Evolutionary conservation across 2,113 vertebrate species (phyloP).

Genomic region (Apodemus sylvaticus): DNA sequence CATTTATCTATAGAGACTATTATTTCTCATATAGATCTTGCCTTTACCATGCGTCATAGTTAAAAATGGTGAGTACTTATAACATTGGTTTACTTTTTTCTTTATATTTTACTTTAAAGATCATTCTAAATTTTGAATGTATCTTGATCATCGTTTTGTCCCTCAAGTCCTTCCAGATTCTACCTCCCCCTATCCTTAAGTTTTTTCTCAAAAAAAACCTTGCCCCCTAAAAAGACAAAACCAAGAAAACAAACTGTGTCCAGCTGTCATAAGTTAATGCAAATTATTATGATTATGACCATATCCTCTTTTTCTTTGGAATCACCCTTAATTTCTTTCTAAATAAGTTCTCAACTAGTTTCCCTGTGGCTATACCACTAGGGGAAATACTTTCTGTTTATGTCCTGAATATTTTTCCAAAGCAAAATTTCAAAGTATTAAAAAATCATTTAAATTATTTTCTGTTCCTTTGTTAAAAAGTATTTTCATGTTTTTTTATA

Average conservation of each 20-base stretch:
- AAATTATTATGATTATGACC: background rate
- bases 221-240: background rate
- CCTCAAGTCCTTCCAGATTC: background rate
- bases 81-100: background rate
- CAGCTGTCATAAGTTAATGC: background rate
- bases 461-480: background rate
- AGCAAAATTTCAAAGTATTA: background rate
- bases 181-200: background rate
- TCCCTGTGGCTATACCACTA: too few species aligned
- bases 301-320: background rate
- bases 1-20: background rate
- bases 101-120: background rate
- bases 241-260: background rate
- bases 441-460: background rate
- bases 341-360: background rate
- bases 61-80: background rate
- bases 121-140: background rate
- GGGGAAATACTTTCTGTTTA: background rate
- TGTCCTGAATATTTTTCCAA: background rate
- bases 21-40: background rate
- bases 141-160: too few species aligned
- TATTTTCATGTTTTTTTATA: background rate
- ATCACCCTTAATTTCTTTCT: background rate
- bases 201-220: background rate
- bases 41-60: background rate